Base-by-base conservation (phyloP, 2,888 invertebrate genomes). In the Synanthedon myopaeformis region DNA sequence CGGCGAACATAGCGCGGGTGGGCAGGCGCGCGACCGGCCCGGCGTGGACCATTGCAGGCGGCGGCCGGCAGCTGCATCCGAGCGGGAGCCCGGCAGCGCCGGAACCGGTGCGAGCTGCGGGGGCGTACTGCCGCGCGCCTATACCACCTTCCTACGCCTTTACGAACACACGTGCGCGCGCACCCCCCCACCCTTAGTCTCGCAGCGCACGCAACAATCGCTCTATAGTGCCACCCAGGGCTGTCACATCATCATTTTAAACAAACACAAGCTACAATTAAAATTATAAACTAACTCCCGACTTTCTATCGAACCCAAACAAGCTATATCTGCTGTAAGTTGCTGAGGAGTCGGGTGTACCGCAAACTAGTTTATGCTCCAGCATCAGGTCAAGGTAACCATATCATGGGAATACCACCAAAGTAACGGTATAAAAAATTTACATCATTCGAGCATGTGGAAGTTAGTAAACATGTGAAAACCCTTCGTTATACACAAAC, bases 31-130 rank as follows among this genome's bases (percentile, higher is more conserved):
- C 82, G 81, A 84, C 82, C 83, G 83, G 86, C 83, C 87, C 86
- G 83, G 87, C 79, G 76, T 86, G 88, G 85, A 88, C 87, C 87
- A 88, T 88, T 76, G 88, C 88, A 84, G 75, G 81, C 84, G 84
- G 84, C 78, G 82, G 78, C 84, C 84, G 85, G 84, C 84, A 81
- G 86, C 87, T 83, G 85, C 83, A 84, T 82, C 83, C 83, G 83
- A 82, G 74, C 84, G 79, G 72, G 71, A 73, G 82, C 82, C 79
- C 82, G 80, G 84, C 82, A 70, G 77, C 78, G 82, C 82, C 81
- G 82, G 82, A 72, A 80, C 81, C 82, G 79, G 75, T 64, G 76
- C 75, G 78, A 76, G 79, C 79, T 82, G 83, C 76, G 83, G 80
- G 81, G 81, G 80, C 80, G 74, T 75, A 82, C 83, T 82, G 81